Evolutionary conservation across 2,888 invertebrate genomes (phyloP).

Genomic region (Pammene aurita): DNA sequence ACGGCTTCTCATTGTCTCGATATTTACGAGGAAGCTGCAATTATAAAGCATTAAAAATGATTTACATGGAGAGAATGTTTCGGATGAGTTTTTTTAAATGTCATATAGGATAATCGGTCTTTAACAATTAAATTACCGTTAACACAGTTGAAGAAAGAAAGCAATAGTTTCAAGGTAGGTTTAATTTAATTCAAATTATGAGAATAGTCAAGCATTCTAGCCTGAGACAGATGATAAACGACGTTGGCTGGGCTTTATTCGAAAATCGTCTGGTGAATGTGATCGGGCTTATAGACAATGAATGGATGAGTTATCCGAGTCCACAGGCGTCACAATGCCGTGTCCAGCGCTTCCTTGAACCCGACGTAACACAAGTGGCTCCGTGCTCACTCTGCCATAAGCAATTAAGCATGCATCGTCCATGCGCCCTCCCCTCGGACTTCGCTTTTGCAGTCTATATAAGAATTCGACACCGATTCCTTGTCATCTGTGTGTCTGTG

Average conservation of each 20-base stretch:
- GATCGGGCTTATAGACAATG: slow-evolving; percentile 30
- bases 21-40: slow-evolving; percentile 30
- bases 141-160: slow-evolving; percentile 7
- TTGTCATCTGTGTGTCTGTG: slow-evolving; percentile 76
- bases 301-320: slow-evolving; percentile 31
- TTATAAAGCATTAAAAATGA: slow-evolving; percentile 29
- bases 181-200: slow-evolving; percentile 4
- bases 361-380: slow-evolving; percentile 39
- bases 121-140: slow-evolving; percentile 10
- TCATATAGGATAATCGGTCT: slow-evolving; percentile 6
- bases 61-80: neutral
- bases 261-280: slow-evolving; percentile 13
- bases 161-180: slow-evolving; percentile 6
- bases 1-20: neutral
- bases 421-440: slow-evolving; percentile 64
- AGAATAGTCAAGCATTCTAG: neutral
- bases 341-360: slow-evolving; percentile 41
- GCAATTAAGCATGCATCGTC: slow-evolving; percentile 42
- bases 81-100: slow-evolving; percentile 14
- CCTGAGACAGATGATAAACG: slow-evolving; percentile 20
- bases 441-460: slow-evolving; percentile 73
- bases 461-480: slow-evolving; percentile 68
- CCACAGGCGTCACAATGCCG: slow-evolving; percentile 35
- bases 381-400: slow-evolving; percentile 41
- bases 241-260: slow-evolving; percentile 16